phyloP scores from a whole-genome alignment of 1,140 invertebrate species.

The Planococcus citri region DNA sequence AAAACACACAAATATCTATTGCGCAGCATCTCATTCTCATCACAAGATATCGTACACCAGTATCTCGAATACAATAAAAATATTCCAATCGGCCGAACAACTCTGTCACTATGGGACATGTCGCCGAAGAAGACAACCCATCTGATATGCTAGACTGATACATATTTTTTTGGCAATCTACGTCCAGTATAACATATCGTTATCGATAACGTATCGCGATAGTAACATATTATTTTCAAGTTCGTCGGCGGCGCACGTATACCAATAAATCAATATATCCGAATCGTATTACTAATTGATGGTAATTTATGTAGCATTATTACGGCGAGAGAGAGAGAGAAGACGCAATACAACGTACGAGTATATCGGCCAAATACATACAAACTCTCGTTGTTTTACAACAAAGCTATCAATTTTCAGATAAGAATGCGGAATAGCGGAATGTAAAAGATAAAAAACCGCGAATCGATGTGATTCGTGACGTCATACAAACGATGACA shows the following conservation, averaged over 20 bases:
- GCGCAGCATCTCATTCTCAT: background rate
- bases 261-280: background rate
- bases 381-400: no score
- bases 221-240: slow-evolving; percentile 1
- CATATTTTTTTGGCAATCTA: background rate
- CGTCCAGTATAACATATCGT: background rate
- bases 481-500: background rate
- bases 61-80: no score
- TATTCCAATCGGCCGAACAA: background rate
- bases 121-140: background rate
- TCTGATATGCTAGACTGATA: background rate
- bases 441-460: background rate
- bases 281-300: slow-evolving; percentile 3
- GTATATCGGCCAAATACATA: no score
- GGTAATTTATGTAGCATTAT: slow-evolving; percentile 2
- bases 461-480: background rate
- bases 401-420: background rate
- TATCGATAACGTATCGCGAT: background rate
- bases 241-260: background rate
- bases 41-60: no score
- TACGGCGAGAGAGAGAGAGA: background rate
- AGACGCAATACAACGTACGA: background rate
- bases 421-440: background rate
- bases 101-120: background rate
- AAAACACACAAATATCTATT: background rate